Evolutionary conservation across 2,888 invertebrate species (phyloP), one percentile per base, ranked within the genome.

Genomic region (Steinernema carpocapsae): DNA sequence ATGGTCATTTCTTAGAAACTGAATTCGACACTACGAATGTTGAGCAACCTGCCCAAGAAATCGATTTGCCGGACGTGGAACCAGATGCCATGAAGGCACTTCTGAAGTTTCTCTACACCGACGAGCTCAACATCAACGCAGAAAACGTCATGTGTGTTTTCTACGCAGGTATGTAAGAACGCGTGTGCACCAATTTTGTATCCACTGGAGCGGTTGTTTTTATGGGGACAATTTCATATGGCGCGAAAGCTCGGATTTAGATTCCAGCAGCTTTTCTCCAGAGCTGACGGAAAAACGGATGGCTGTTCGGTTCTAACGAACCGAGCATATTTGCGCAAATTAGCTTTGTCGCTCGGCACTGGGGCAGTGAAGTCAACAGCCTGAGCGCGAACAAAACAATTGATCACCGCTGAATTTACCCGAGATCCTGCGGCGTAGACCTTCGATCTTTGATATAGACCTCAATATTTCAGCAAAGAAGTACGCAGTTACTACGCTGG

Each of bases 111-210:
- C 83, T 91, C 14, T 94, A 94, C 87, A 92, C 93, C 0, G 94
- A 94, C 89, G 93, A 93, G 87, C 93, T 93, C 14, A 91, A 92
- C 76, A 93, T 94, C 82, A 93, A 92, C 10, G 93, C 93, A 0
- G 93, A 94, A 86, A 93, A 92, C 85, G 94, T 94, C 0, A 93
- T 94, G 93, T 92, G 93, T 0, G 93, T 93, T 0, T 88, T 94
- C 71, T 94, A 94, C 84, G 92, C 93, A 32, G 79, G 79, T 79
- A n/a, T n/a, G n/a, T n/a, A 17, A 32, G 64, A 14, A 48, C 17
- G 14, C 43, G 43, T 14, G 43, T 43, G 7, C 43, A 7, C n/a
- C n/a, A n/a, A n/a, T n/a, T n/a, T n/a, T n/a, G n/a, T n/a, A n/a
- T n/a, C n/a, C n/a, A n/a, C n/a, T n/a, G n/a, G n/a, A n/a, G n/a